Evolutionary conservation across 2,797 vertebrate species (phyloP), one percentile per base, ranked within the genome.

Genomic region (Rhynchotus rufescens): DNA sequence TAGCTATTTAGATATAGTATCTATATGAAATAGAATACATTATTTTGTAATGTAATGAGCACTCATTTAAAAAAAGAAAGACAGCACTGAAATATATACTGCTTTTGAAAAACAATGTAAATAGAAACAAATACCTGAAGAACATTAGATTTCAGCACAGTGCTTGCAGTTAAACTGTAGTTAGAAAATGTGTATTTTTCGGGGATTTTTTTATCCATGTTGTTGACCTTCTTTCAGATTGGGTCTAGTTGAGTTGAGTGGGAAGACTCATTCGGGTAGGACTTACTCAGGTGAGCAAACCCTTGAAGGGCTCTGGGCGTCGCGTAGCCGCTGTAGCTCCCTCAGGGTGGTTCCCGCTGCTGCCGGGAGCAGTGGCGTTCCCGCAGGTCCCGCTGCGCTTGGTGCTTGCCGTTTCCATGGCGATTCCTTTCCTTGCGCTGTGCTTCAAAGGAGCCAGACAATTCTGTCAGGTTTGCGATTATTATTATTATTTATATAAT

Each of bases 391-490:
- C 93, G 88, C 80, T 93, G 67, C 72, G 77, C 44, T 93, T 88
- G 96, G 77, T 76, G 64, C 60, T 92, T 78, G 17, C 75, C 83
- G 89, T 97, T 97, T 86, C 95, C 82, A 96, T 97, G 90, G 94
- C 56, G 90, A 94, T 92, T 56, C 15, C 69, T 95, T 90, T 95
- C 86, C 75, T 94, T 88, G 42, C 79, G 57, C 47, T 79, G 65
- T 89, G 32, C 54, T 95, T 96, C 42, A 84, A 90, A 84, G 59
- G 85, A 93, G 76, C 12, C 34, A 60, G 66, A 72, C 67, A 36
- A 87, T 91, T 92, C 73, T 61, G 60, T 78, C 60, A 86, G 54
- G 45, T 59, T 57, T 38, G 66, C 34, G n/a, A n/a, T n/a, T 76
- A 11, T 51, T 69, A 47, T 95, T 92, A 42, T 95, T 92, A 81